These are phyloP conservation scores for Sternotherus odoratus DNA, from an alignment of 2,797 vertebrate genomes.

Conservation along the genomic window DNA sequence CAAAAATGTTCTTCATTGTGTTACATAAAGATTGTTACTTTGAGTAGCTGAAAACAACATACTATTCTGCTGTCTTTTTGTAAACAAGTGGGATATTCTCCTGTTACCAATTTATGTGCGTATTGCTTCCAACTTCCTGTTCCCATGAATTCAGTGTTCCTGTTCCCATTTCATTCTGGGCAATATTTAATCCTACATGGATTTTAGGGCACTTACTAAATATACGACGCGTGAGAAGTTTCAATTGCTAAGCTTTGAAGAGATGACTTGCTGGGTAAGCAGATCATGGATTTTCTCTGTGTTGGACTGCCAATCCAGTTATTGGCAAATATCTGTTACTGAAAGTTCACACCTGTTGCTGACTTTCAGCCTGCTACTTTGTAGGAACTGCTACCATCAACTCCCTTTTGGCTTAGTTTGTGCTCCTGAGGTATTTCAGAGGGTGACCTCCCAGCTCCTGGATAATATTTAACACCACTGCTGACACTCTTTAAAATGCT, in stretches of 20 bases:
- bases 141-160: background rate
- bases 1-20: conserved; percentile 3
- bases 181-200: background rate
- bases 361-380: background rate
- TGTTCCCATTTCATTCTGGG: background rate
- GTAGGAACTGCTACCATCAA: background rate
- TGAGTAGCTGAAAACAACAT: background rate
- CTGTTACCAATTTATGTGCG: background rate
- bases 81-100: background rate
- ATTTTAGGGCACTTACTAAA: background rate
- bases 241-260: background rate
- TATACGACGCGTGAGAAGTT: background rate
- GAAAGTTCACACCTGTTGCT: background rate
- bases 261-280: background rate
- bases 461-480: background rate
- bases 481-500: background rate
- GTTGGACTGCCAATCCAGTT: background rate
- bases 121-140: background rate
- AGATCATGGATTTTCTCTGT: background rate
- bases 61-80: background rate
- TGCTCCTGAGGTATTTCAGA: background rate
- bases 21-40: background rate
- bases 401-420: background rate
- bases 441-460: background rate
- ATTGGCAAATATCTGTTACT: background rate